Evolutionary conservation across 2,797 vertebrate genomes (phyloP), one percentile per base, ranked within the genome.

Genomic region (Euthynnus affinis): DNA sequence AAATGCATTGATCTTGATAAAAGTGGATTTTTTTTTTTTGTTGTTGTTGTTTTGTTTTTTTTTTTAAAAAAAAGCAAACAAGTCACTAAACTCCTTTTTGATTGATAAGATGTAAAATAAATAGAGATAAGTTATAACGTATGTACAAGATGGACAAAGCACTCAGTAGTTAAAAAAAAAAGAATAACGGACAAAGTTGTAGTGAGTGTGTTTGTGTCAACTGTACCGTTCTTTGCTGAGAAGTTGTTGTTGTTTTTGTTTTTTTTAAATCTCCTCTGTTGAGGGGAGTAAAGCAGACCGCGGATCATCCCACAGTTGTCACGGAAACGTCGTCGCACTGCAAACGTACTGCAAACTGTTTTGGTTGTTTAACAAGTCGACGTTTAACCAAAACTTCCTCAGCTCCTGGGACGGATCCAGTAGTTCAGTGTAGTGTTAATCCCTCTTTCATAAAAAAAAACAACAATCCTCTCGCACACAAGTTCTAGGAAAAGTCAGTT

Each of bases 81-180:
- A 78, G 68, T 17, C 40, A 17, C 25, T 15, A 22, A 86, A 79
- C 23, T 67, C 44, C 32, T 40, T 59, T 62, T 65, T 64, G 69
- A 76, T 56, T 46, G 71, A 84, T n/a, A 15, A 46, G 48, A 77
- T 66, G 85, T 75, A 63, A 94, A 95, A 95, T 95, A 95, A 95
- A 95, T 94, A 94, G 72, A 83, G 73, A 91, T 92, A 92, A 92
- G 81, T 94, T 93, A 91, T 88, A 93, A 89, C 37, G 32, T 82
- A 85, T 88, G 70, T 84, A 89, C 87, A 92, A 55, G 82, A 81
- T 70, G 82, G 71, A 76, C 73, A 66, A 85, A 71, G 75, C 71
- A 84, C 61, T 93, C 90, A 90, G 91, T 90, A 88, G 90, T 93
- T 82, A 32, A 74, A 77, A 76, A 69, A n/a, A n/a, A n/a, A 37